Evolutionary conservation across 2,113 vertebrate genomes (phyloP).

Genomic region (Pholis gunnellus): DNA sequence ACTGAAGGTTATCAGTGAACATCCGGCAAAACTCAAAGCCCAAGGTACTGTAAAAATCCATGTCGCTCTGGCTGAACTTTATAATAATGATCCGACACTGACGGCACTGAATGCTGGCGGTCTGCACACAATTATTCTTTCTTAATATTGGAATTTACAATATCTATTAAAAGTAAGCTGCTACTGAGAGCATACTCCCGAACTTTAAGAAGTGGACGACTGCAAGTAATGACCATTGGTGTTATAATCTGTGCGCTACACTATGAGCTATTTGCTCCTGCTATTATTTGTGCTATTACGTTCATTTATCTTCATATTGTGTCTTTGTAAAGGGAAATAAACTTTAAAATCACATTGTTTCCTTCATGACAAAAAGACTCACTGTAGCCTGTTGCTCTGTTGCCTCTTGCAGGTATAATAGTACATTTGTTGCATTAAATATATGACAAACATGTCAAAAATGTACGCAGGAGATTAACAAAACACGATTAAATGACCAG

Average conservation of each 20-base stretch:
- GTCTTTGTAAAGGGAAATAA: background rate
- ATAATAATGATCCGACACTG: conserved; percentile 33
- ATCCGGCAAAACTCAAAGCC: conserved; percentile 48
- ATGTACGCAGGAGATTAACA: background rate
- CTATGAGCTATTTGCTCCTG: background rate
- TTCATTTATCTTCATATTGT: background rate
- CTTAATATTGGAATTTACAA: conserved; percentile 6
- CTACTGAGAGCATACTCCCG: background rate
- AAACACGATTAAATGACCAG: background rate
- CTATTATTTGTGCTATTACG: background rate
- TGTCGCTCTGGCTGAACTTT: conserved; percentile 46
- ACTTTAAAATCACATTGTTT: background rate
- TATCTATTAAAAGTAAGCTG: background rate
- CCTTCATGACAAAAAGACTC: background rate
- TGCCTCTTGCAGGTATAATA: background rate
- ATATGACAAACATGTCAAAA: background rate
- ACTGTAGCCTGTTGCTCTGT: background rate
- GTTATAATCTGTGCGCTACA: background rate
- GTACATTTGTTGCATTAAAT: background rate
- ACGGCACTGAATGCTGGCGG: background rate
- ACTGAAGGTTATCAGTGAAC: conserved; percentile 63
- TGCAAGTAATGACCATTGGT: background rate
- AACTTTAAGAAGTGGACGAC: background rate
- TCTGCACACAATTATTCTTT: background rate
- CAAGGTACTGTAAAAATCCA: conserved; percentile 63